Evolutionary conservation across 2,888 invertebrate genomes (phyloP).

Genomic region (Conops quadrifasciatus): DNA sequence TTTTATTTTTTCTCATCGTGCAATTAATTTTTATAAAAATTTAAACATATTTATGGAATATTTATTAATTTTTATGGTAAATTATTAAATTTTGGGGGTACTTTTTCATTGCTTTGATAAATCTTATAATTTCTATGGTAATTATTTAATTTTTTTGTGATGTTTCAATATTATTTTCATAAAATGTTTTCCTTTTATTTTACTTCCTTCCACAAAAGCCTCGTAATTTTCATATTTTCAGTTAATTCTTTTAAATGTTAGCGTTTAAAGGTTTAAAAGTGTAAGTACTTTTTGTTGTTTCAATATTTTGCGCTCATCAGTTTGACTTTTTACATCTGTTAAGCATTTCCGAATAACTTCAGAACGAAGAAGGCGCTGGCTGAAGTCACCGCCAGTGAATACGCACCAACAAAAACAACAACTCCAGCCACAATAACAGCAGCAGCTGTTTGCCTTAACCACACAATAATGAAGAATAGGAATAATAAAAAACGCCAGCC

Average conservation of each 20-base stretch:
- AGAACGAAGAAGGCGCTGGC: slow-evolving; percentile 25
- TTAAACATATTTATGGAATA: no score
- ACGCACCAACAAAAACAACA: slow-evolving; percentile 30
- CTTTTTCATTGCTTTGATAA: no score
- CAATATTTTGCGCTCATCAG: slow-evolving; percentile 6
- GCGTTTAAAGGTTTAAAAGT: neutral
- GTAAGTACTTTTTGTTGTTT: neutral
- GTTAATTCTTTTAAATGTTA: neutral
- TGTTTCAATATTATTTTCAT: no score
- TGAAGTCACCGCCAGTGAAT: slow-evolving; percentile 36
- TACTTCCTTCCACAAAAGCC: no score
- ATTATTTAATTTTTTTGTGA: no score
- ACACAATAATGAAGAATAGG: slow-evolving; percentile 22
- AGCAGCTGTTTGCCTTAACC: slow-evolving; percentile 3
- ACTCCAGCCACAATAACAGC: slow-evolving; percentile 35
- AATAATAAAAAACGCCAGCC: slow-evolving; percentile 33
- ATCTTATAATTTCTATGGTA: no score
- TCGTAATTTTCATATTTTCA: neutral
- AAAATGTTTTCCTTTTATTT: no score
- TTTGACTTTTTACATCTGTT: slow-evolving; percentile 26
- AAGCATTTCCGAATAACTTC: slow-evolving; percentile 39
- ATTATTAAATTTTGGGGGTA: no score
- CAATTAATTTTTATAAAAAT: no score
- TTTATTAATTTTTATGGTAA: no score
- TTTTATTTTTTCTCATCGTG: no score